A percentile compares a stretch with the other conserved stretches of the same genome.
These are phyloP conservation scores for Rotaria socialis DNA, from an alignment of 2,888 invertebrate species.

Conservation along the genomic window DNA sequence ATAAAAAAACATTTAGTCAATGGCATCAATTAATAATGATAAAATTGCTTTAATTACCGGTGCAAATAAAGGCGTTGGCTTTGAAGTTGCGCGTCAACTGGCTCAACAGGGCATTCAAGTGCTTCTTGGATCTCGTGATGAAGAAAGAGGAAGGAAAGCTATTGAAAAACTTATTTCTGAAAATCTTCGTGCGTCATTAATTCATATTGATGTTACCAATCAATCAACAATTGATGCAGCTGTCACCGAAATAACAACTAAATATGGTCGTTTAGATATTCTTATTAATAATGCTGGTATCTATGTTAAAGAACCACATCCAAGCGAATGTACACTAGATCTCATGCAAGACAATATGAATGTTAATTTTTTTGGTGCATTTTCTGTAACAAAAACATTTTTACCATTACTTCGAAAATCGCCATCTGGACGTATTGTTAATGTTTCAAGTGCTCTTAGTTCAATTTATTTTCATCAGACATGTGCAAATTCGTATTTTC, in stretches of 20 bases:
- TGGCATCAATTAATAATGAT: too few relatives aligned
- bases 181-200: background rate
- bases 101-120: background rate
- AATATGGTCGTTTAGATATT: background rate
- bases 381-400: conserved; percentile 13
- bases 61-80: background rate
- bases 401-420: background rate
- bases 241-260: background rate
- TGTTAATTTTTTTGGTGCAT: conserved; percentile 11
- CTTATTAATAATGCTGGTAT: conserved; percentile 4
- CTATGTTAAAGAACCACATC: background rate
- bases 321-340: background rate
- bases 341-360: background rate
- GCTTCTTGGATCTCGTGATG: conserved; percentile 24
- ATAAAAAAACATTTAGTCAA: too few relatives aligned
- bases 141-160: background rate
- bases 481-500: background rate
- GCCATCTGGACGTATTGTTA: background rate
- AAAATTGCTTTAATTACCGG: conserved; percentile 28
- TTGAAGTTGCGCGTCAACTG: background rate
- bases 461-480: background rate
- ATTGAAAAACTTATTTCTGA: background rate
- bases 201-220: conserved; percentile 2
- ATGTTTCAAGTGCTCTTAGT: conserved; percentile 7
- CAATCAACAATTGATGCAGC: background rate